phyloP scores from a whole-genome alignment of 2,113 vertebrate species.

The Cyprinodon variegatus region DNA sequence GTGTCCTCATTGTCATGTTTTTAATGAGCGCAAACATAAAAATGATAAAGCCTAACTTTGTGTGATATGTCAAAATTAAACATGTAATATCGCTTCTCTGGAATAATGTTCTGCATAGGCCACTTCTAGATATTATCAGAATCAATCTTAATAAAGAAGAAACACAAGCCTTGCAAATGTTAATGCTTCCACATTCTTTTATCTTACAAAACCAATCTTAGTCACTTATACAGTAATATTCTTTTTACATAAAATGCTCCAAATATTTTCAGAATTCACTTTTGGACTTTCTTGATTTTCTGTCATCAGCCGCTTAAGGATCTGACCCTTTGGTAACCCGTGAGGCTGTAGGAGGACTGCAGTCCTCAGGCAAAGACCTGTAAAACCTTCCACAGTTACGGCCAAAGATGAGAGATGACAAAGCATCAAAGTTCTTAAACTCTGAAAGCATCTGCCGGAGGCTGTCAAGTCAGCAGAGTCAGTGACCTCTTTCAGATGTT shows the following conservation, averaged over 20 bases:
- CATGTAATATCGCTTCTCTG: no score
- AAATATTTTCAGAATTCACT: not conserved
- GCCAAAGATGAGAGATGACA: not conserved
- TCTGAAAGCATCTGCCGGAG: not conserved
- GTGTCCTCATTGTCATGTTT: not conserved
- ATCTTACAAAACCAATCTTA: no score
- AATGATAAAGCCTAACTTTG: slow-evolving; percentile 9
- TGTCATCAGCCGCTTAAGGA: not conserved
- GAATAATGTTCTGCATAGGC: no score
- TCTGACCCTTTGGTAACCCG: not conserved
- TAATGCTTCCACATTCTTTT: no score
- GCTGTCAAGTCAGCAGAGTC: not conserved
- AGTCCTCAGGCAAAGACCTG: not conserved
- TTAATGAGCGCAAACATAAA: not conserved
- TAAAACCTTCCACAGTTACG: not conserved
- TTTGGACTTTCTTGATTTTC: not conserved
- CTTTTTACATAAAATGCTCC: not conserved
- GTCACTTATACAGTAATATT: not conserved
- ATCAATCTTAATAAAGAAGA: no score
- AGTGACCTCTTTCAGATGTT: not conserved
- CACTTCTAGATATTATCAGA: not conserved
- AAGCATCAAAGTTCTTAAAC: slow-evolving; percentile 3
- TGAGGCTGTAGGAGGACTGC: not conserved
- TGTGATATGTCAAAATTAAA: slow-evolving; percentile 8
- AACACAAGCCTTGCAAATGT: no score